Conservation (phyloP, 2,888 invertebrate genomes). For the Parnassius glacialis region DNA sequence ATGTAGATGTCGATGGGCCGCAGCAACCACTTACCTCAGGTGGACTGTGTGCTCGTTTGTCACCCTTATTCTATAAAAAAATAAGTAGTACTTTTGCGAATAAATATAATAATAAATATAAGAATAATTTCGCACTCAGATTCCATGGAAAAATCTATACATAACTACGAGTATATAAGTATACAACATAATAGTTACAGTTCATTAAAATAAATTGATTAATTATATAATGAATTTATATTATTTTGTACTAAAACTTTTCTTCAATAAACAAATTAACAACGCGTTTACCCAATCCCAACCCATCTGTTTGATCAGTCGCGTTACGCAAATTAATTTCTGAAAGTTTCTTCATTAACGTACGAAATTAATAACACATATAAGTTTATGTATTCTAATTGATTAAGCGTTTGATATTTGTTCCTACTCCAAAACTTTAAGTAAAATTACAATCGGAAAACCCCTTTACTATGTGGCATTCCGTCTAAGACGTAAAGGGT, state of each 20-base stretch:
- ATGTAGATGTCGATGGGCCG: too few relatives aligned
- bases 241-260: neutral
- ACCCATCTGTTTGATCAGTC: slow-evolving; percentile 13
- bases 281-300: slow-evolving; percentile 8
- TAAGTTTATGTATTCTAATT: slow-evolving; percentile 5
- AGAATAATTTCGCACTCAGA: too few relatives aligned
- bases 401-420: neutral
- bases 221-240: neutral
- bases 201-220: too few relatives aligned
- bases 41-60: too few relatives aligned
- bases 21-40: too few relatives aligned
- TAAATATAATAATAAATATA: too few relatives aligned
- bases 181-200: too few relatives aligned
- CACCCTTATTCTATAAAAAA: too few relatives aligned
- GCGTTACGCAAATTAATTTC: slow-evolving; percentile 20
- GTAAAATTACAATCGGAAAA: neutral
- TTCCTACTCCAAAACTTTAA: neutral
- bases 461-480: neutral
- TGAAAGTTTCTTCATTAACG: slow-evolving; percentile 10
- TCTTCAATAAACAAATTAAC: slow-evolving; percentile 17
- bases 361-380: slow-evolving; percentile 19
- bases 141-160: too few relatives aligned
- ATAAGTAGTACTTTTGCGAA: too few relatives aligned
- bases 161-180: too few relatives aligned
- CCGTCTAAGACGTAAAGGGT: too few relatives aligned